Evolutionary conservation across 1,140 invertebrate genomes (phyloP), one percentile per base, ranked within the genome.

Genomic region (Psix sp.): DNA sequence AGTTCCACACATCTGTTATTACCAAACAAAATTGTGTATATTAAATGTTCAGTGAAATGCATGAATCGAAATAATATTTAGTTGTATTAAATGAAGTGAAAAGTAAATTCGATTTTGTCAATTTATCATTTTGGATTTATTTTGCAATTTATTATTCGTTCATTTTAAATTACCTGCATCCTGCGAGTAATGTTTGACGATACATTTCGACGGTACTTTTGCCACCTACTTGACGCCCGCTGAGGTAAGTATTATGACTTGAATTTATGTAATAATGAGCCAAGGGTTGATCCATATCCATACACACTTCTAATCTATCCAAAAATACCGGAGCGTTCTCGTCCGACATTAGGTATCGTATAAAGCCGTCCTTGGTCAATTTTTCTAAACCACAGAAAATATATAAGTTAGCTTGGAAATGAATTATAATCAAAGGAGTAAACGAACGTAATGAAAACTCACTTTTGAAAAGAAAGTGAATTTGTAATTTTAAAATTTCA

Each of bases 261-360:
- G 96, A 98, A 89, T 99, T 99, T 75, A 99, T 99, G 84, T 99
- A 99, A 88, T 99, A 99, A 84, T 99, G 98, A 24, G 95, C 91
- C 14, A 99, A 82, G 0, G 98, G 96, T 82, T 99, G 97, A 80
- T 99, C 98, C 98, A 99, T 99, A 70, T 99, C 98, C 94, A 95
- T 98, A 85, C 98, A 99, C 66, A 97, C 94, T 77, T 99, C 98
- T 39, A 99, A 88, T n/a, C 97, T 91, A 85, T 99, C 98, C 46
- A 99, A 88, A 88, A 99, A 99, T 33, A 99, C 97, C 0, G 98
- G 98, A 0, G 98, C 96, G 88, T 40, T 60, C 43, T 62, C 59
- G 36, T 51, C 68, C 26, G 68, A 72, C 35, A 63, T 63, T 35
- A 71, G 43, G 35, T 71, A 63, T 57, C 59, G 57, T 39, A 72